Base-by-base conservation (phyloP, 2,888 invertebrate species). In the Cosmia pyralina region DNA sequence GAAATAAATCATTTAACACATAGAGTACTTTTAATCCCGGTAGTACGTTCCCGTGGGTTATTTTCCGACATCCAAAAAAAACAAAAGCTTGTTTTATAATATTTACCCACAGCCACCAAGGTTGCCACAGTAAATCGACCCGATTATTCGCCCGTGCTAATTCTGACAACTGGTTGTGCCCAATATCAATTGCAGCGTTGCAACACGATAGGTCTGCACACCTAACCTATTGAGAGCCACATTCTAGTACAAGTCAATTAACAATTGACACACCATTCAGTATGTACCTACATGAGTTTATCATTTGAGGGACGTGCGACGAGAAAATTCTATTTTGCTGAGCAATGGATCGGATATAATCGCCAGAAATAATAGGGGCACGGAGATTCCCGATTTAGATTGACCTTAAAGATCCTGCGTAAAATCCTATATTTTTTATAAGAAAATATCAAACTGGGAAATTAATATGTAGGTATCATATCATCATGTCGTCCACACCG, bases 241-340 rank as follows among this genome's bases (percentile, higher is more conserved):
- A 77, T 81, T 81, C 80, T 72, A 77, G 81, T 17, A 60, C 80
- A 66, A 77, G 66, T 71, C 70, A 80, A 79, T 80, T 79, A 81
- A 68, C 77, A 67, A 69, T 69, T 81, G 80, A 72, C 77, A 69
- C 72, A 60, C 55, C 34, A 52, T 64, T 62, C n/a, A n/a, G n/a
- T n/a, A n/a, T n/a, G n/a, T n/a, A n/a, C n/a, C 69, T 59, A 76
- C 28, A 28, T 28, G 28, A 28, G 28, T 63, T 38, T 59, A 63
- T 48, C 72, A 59, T 72, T 69, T 62, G 62, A 69, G 50, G 55
- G 71, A 38, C 62, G 38, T 15, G 50, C 17, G 22, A 65, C 28
- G 53, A 50, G 15, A 67, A 44, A 15, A 60, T 58, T 52, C 0
- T 17, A 57, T 65, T 75, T 52, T 15, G n/a, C 34, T 67, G 28